Conservation (phyloP, 2,888 invertebrate genomes). For the Erebia aethiops region DNA sequence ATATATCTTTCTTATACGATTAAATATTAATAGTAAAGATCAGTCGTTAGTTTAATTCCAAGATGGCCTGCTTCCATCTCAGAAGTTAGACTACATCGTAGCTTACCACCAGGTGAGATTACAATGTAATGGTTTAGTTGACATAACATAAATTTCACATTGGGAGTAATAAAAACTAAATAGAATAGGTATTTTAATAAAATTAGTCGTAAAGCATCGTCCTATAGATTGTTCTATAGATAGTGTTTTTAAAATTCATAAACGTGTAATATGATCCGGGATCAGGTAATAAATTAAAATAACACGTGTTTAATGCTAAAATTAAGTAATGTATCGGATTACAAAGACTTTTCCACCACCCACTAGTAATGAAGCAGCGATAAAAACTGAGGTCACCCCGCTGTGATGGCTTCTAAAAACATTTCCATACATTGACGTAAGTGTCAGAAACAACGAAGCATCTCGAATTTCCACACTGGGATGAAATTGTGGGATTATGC, state of each 20-base stretch:
- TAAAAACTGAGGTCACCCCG: slow-evolving; percentile 44
- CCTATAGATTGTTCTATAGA: background rate
- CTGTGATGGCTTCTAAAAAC: slow-evolving; percentile 47
- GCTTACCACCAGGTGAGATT: too few relatives aligned
- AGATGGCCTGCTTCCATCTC: too few relatives aligned
- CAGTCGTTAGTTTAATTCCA: too few relatives aligned
- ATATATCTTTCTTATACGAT: too few relatives aligned
- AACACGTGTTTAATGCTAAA: slow-evolving; percentile 20
- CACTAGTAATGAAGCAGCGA: slow-evolving; percentile 32
- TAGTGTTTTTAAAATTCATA: background rate
- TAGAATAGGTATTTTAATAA: background rate
- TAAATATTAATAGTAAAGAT: too few relatives aligned
- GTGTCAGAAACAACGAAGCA: slow-evolving; percentile 44
- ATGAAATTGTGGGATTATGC: slow-evolving; percentile 31
- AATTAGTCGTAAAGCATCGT: too few relatives aligned
- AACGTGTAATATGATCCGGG: slow-evolving; percentile 1
- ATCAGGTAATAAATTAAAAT: background rate
- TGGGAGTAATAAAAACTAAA: background rate
- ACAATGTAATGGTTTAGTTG: too few relatives aligned
- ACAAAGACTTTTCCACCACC: slow-evolving; percentile 25
- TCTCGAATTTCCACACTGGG: slow-evolving; percentile 39
- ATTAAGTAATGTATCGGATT: slow-evolving; percentile 8
- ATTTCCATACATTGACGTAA: slow-evolving; percentile 45
- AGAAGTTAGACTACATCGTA: too few relatives aligned
- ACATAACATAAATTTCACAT: too few relatives aligned